These are phyloP conservation scores for Alligator sinensis DNA, from an alignment of 2,113 vertebrate species.

Conservation along the genomic window DNA sequence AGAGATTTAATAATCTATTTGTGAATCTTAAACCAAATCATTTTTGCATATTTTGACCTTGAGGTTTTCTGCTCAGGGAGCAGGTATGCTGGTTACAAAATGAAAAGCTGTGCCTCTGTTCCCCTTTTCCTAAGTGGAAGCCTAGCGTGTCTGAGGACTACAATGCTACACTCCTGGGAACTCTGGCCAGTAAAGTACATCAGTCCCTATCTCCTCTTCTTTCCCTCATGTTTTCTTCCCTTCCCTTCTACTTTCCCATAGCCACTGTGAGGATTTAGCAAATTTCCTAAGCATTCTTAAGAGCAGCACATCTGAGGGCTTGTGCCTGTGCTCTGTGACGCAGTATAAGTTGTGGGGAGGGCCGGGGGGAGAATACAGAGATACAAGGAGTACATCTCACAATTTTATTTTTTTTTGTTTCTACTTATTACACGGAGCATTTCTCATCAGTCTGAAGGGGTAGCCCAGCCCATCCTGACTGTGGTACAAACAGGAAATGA, in stretches of 20 bases:
- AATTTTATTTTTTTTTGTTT: not conserved
- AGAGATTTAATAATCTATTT: not conserved
- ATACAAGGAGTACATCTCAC: slow-evolving; percentile 19
- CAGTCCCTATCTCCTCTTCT: not conserved
- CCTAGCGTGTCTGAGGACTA: not conserved
- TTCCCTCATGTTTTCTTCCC: not conserved
- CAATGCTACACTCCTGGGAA: not conserved
- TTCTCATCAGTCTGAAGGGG: slow-evolving; percentile 41
- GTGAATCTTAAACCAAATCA: not conserved
- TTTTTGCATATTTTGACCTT: not conserved
- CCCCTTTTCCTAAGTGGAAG: not conserved
- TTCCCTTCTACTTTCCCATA: not conserved
- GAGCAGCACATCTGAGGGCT: accelerated
- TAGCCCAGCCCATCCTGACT: slow-evolving; percentile 30
- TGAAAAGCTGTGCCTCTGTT: not conserved
- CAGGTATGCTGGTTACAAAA: not conserved
- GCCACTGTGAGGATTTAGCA: not conserved
- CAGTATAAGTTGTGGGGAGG: not conserved
- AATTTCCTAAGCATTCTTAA: not conserved
- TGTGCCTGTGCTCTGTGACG: not conserved
- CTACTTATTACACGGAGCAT: slow-evolving; percentile 2
- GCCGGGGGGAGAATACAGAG: not conserved
- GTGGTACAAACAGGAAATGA: slow-evolving; percentile 74
- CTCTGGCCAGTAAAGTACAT: accelerated
- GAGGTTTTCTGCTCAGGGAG: not conserved